Evolutionary conservation across 37 sponge, comb jelly and placozoan species (phyloP), one percentile per base, ranked within the genome.

Genomic region (Aphrocallistes beatrix): DNA sequence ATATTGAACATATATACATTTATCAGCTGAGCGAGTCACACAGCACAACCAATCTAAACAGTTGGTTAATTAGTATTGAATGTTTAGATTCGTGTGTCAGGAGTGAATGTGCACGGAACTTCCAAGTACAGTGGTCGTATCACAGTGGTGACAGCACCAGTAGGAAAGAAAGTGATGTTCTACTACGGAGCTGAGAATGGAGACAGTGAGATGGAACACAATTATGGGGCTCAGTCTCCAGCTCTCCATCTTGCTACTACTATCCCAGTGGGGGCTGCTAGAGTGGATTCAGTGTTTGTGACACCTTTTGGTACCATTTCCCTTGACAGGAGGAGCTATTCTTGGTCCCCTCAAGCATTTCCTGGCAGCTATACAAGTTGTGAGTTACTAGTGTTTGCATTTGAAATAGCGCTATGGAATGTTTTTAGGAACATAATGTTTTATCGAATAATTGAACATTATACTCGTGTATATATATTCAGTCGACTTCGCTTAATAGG

Each of bases 201-300:
- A 60, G 75, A 60, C 75, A 60, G 75, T 60, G 75, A 60, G 75
- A 60, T 60, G 75, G 75, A 60, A 30, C 75, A 13, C 75, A 30
- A 30, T 19, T 60, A 60, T 30, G 10, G n/a, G 6, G 3, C 75
- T 25, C 75, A 60, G 75, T 60, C 75, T 60, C 25, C 34, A 3
- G 75, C 75, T 3, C 75, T 60, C 8, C 10, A 28, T 25, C 28
- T 30, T 19, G 34, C 75, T 60, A 13, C 75, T 60, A 6, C 75
- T 60, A 60, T 60, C 10, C 75, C 75, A 3, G 75, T 60, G 75
- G 75, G 75, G 8, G 3, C 25, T 60, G 28, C 28, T 60, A 60
- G 75, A 30, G n/a, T 60, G 3, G 75, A 60, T 3, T 60, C 75
- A 3, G 75, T 60, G n/a, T 60, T 25, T 60, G 75, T 60, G 75